Conservation (phyloP, 92 coral and sea anemone species). For the Epizoanthus ramosus region DNA sequence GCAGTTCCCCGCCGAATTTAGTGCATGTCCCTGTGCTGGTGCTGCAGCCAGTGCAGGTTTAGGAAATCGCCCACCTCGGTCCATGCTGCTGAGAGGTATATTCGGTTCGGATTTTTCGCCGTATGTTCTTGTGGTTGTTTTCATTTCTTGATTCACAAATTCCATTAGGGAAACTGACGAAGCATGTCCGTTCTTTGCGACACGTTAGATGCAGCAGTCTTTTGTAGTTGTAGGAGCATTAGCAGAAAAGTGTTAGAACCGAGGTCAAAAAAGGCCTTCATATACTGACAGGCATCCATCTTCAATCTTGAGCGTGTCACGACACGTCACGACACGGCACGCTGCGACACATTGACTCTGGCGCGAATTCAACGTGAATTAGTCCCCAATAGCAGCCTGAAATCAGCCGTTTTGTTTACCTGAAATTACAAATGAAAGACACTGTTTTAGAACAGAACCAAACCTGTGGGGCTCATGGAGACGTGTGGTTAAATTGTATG, state of each 20-base stretch:
- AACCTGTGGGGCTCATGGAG: not conserved
- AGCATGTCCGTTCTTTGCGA: not conserved
- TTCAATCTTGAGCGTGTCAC: conserved; percentile 1
- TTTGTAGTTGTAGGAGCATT: not conserved
- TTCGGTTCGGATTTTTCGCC: not conserved
- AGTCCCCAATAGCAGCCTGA: conserved; percentile 11
- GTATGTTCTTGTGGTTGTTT: not conserved
- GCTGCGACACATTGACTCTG: conserved; percentile 2
- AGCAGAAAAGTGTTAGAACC: not conserved
- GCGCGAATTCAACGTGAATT: conserved; percentile 20
- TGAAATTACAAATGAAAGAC: conserved; percentile 28
- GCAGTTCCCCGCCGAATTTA: conserved; percentile 5
- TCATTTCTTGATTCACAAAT: conserved; percentile 3
- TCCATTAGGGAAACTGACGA: not conserved
- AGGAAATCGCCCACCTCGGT: conserved; percentile 9
- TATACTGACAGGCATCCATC: conserved; percentile 1
- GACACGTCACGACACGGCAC: conserved; percentile 38
- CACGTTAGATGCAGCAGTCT: not conserved
- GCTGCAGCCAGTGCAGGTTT: conserved; percentile 15
- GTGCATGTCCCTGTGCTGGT: conserved; percentile 21
- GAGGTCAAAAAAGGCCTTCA: conserved; percentile 6
- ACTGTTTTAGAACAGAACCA: conserved; percentile 8
- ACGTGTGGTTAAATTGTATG: not conserved
- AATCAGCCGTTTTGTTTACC: conserved; percentile 10
- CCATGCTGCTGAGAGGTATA: conserved; percentile 11